Percentiles rank a stretch among this genome's conserved stretches.
phyloP scores from a whole-genome alignment of 30 jellyfish, hydroid and myxozoan species.

The Aurelia aurita complex sp. Pacific region DNA sequence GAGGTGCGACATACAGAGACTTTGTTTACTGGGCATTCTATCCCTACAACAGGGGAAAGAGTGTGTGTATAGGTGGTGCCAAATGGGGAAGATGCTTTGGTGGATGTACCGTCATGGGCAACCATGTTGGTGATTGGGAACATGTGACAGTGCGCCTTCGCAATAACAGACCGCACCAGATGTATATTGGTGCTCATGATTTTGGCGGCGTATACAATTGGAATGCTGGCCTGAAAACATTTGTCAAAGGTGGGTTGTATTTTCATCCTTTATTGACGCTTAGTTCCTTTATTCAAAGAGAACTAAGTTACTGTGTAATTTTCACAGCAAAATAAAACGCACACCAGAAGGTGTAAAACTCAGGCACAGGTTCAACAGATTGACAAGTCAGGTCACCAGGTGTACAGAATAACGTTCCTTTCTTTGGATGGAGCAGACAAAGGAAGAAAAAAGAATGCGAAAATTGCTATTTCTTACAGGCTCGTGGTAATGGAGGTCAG shows the following conservation, averaged over 20 bases:
- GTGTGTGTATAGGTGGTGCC: slow-evolving; percentile 54
- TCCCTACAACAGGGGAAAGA: slow-evolving; percentile 73
- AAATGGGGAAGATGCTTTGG: slow-evolving; percentile 16
- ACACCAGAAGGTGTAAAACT: too few species aligned
- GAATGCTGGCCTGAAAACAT: slow-evolving; percentile 1
- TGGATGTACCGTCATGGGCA: slow-evolving; percentile 30
- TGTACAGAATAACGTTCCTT: too few species aligned
- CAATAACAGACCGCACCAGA: slow-evolving; percentile 21
- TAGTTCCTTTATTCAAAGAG: too few species aligned
- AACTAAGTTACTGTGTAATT: too few species aligned
- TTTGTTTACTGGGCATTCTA: slow-evolving; percentile 52
- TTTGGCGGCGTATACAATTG: slow-evolving; percentile 52
- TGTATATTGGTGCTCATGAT: slow-evolving; percentile 60
- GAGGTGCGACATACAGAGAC: slow-evolving; percentile 20
- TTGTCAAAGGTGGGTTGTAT: slow-evolving; percentile 29
- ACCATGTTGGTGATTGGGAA: slow-evolving; percentile 87
- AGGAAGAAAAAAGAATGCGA: too few species aligned
- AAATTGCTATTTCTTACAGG: too few species aligned
- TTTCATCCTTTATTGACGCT: too few species aligned
- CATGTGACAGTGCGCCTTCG: slow-evolving; percentile 63
- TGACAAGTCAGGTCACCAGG: too few species aligned
- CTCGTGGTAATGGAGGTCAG: too few species aligned
- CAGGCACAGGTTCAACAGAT: too few species aligned
- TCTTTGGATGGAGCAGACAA: too few species aligned
- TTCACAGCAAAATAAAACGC: too few species aligned